These are phyloP conservation scores for human DNA, from an alignment of 2,113 vertebrate genomes.

Conservation along the genomic window GRCh38 chr6:24993501-24994000, in stretches of 20 bases:
- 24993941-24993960: neutral
- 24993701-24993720: neutral
- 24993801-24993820: neutral
- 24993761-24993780: neutral
- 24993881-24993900: neutral
- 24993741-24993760: neutral
- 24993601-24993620: fast-evolving
- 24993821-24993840: neutral
- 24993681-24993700: neutral
- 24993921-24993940: neutral
- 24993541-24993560: too few species aligned
- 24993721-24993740: neutral
- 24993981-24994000: neutral
- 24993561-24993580: too few species aligned
- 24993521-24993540: too few species aligned
- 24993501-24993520: too few species aligned
- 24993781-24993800: neutral
- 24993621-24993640: too few species aligned
- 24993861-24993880: neutral
- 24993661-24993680: neutral
- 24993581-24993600: too few species aligned
- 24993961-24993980: neutral
- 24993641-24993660: too few species aligned
- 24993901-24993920: neutral
- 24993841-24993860: neutral